These are phyloP conservation scores for Apodemia zela DNA, from an alignment of 2,888 invertebrate species.

Conservation along the genomic window DNA sequence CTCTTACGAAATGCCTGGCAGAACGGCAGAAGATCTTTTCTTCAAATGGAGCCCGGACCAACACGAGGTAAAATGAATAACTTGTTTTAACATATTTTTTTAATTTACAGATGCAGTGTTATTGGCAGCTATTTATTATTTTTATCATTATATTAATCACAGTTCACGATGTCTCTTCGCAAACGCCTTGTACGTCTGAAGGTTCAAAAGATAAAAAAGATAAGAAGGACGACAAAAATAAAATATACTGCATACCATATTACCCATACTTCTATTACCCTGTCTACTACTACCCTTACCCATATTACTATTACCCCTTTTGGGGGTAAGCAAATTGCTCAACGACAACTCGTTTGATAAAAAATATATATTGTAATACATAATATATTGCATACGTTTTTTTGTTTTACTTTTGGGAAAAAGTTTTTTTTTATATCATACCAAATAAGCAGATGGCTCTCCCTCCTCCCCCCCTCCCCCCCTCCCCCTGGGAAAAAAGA, in stretches of 20 bases:
- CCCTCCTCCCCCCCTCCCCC: too few species aligned
- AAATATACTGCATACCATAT: slow-evolving; percentile 22
- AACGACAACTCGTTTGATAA: slow-evolving; percentile 89
- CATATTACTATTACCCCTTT: slow-evolving; percentile 34
- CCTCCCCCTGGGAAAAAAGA: too few species aligned
- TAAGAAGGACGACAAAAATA: not conserved
- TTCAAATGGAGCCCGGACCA: too few species aligned
- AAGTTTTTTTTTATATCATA: too few species aligned
- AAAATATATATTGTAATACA: slow-evolving; percentile 76
- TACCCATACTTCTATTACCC: slow-evolving; percentile 35
- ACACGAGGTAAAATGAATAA: too few species aligned
- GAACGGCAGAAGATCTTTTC: too few species aligned
- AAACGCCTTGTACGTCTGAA: not conserved
- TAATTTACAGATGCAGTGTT: not conserved
- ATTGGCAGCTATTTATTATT: not conserved
- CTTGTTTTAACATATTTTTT: too few species aligned
- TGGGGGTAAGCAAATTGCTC: slow-evolving; percentile 79
- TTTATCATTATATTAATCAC: not conserved
- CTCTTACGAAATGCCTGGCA: too few species aligned
- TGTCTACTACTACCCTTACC: slow-evolving; percentile 32
- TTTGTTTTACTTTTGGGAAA: slow-evolving; percentile 14
- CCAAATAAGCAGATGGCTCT: too few species aligned
- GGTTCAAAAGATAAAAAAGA: not conserved
- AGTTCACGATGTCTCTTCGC: not conserved
- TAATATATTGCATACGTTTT: not conserved